Percentiles rank a stretch among this genome's conserved stretches.
phyloP scores from a whole-genome alignment of 1,140 invertebrate species.

The Halyomorpha halys region DNA sequence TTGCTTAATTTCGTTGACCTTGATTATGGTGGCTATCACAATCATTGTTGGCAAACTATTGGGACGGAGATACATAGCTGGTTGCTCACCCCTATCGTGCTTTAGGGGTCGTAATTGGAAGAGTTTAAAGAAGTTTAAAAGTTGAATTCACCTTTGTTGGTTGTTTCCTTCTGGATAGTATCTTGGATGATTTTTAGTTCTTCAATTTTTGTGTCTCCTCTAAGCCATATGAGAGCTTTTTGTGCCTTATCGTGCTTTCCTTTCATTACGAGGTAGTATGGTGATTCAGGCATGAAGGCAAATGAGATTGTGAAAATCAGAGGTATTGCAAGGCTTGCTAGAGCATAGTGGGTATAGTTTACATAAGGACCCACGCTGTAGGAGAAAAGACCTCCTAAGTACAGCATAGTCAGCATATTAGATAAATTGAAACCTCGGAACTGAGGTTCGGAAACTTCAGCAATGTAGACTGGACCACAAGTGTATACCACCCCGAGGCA shows the following conservation, averaged over 20 bases:
- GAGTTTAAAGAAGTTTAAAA: no score
- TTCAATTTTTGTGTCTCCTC: conserved; percentile 35
- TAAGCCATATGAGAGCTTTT: conserved; percentile 51
- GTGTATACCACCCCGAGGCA: conserved; percentile 63
- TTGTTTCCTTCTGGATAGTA: conserved; percentile 22
- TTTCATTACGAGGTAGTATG: conserved; percentile 53
- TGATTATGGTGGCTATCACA: no score
- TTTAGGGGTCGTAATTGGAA: no score
- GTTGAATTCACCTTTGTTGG: background rate
- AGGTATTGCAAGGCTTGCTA: conserved; percentile 49
- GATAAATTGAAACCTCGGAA: conserved; percentile 28
- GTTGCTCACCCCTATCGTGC: no score
- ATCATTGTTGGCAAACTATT: no score
- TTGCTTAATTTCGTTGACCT: no score
- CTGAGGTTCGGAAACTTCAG: conserved; percentile 53
- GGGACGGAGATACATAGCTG: no score
- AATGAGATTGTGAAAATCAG: conserved; percentile 54
- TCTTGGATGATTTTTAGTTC: conserved; percentile 28
- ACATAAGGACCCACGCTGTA: conserved; percentile 46
- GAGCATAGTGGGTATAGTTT: conserved; percentile 52
- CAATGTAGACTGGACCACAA: conserved; percentile 70
- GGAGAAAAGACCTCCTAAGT: conserved; percentile 54
- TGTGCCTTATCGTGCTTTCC: conserved; percentile 50
- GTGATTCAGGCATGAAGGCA: conserved; percentile 69
- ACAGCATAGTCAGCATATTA: conserved; percentile 36